Evolutionary conservation across 2,797 vertebrate species (phyloP).

Genomic region (Neosilurus mollespiculum): DNA sequence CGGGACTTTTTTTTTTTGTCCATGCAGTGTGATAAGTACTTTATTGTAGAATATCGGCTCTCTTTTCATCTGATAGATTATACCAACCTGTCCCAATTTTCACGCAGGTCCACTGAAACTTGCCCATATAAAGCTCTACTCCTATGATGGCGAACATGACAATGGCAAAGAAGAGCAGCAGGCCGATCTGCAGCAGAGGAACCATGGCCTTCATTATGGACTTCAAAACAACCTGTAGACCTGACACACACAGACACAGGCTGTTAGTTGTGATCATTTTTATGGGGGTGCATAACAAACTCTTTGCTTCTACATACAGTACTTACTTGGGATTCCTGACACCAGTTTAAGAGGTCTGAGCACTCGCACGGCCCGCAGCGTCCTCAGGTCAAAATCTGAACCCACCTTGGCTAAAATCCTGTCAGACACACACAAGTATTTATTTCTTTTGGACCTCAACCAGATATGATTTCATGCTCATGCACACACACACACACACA

Average conservation of each 20-base stretch:
- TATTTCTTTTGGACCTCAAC: background rate
- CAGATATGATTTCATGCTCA: background rate
- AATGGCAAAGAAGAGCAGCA: conserved; percentile 96
- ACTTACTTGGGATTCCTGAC: conserved; percentile 97
- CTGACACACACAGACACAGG: conserved; percentile 62
- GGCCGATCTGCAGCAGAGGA: conserved; percentile 93
- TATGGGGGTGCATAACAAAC: background rate
- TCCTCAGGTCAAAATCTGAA: conserved; percentile 91
- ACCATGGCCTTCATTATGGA: conserved; percentile 99
- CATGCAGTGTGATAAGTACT: too few species aligned
- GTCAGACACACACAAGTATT: conserved; percentile 22
- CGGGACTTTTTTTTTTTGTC: too few species aligned
- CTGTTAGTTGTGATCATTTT: background rate
- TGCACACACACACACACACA: too few species aligned
- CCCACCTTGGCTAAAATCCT: conserved; percentile 93
- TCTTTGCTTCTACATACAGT: conserved; percentile 63
- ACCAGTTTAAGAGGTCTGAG: conserved; percentile 93
- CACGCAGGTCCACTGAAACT: conserved; percentile 93
- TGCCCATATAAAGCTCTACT: conserved; percentile 98
- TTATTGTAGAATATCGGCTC: background rate
- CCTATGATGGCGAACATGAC: conserved; percentile 99
- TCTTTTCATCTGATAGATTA: background rate
- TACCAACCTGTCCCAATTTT: conserved; percentile 76
- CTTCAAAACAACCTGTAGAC: conserved; percentile 96
- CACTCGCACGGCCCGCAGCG: conserved; percentile 89